phyloP scores from a whole-genome alignment of 2,113 vertebrate genomes.

The Picathartes gymnocephalus region DNA sequence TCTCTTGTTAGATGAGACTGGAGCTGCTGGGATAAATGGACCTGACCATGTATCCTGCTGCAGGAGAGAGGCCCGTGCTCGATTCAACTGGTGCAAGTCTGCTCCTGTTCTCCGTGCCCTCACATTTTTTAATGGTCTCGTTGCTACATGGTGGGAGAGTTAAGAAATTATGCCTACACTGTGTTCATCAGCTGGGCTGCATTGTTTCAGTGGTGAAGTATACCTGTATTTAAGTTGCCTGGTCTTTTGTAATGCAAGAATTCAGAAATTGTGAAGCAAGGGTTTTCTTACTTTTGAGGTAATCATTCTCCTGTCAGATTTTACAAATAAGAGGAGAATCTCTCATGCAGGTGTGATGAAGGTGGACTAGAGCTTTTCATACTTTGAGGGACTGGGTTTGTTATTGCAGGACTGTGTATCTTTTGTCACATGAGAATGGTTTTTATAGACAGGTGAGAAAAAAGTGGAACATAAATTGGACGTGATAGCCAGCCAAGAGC shows the following conservation, averaged over 20 bases:
- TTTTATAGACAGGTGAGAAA: neutral
- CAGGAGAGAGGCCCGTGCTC: rapidly evolving
- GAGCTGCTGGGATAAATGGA: neutral
- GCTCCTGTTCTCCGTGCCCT: neutral
- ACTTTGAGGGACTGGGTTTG: neutral
- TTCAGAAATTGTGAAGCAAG: neutral
- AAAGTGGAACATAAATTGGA: neutral
- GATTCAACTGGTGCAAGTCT: neutral
- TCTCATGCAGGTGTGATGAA: neutral
- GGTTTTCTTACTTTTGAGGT: neutral
- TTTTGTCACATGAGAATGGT: neutral
- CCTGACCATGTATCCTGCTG: neutral
- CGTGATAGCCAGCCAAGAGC: rapidly evolving
- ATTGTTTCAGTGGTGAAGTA: neutral
- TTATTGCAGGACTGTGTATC: neutral
- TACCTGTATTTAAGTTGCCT: neutral
- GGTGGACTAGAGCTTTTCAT: neutral
- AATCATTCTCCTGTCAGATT: neutral
- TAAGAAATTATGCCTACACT: neutral
- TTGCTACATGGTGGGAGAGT: rapidly evolving
- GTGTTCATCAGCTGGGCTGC: neutral
- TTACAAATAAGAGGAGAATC: neutral
- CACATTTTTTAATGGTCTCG: rapidly evolving
- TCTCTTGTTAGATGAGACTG: neutral
- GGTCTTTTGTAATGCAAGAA: neutral